Conservation (phyloP, 2,888 invertebrate species). For the Eumerus sabulonum region DNA sequence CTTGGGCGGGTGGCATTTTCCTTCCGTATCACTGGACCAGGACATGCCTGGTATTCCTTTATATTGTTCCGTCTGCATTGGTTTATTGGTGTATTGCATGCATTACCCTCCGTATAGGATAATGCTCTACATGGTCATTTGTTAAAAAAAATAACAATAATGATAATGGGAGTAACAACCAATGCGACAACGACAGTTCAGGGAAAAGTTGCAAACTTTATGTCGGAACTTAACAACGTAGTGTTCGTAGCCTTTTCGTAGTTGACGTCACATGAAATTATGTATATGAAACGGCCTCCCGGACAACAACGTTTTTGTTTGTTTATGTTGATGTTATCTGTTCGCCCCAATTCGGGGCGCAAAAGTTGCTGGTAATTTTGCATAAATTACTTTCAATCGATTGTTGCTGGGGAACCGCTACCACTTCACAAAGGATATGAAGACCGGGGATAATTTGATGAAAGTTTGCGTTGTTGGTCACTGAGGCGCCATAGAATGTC, state of each 20-base stretch:
- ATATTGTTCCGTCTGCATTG: slow-evolving; percentile 1
- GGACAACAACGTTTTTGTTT: slow-evolving; percentile 27
- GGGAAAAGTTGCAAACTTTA: slow-evolving; percentile 23
- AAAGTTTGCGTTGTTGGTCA: slow-evolving; percentile 4
- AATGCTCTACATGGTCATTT: slow-evolving; percentile 33
- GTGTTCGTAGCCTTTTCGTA: slow-evolving; percentile 3
- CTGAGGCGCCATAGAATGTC: slow-evolving; percentile 15
- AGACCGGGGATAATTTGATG: slow-evolving; percentile 26
- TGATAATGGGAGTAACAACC: too few species aligned
- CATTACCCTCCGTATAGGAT: background rate
- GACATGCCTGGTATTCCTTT: slow-evolving; percentile 12
- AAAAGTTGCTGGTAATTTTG: slow-evolving; percentile 40
- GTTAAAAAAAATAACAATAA: slow-evolving; percentile 3
- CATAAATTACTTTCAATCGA: slow-evolving; percentile 48
- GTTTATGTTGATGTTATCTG: background rate
- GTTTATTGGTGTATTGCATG: slow-evolving; percentile 18
- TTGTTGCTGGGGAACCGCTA: slow-evolving; percentile 5
- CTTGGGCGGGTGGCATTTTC: background rate
- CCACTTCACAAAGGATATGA: slow-evolving; percentile 25
- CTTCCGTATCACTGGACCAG: slow-evolving; percentile 12
- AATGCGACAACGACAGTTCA: background rate
- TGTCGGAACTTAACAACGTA: slow-evolving; percentile 1
- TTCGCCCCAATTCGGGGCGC: background rate
- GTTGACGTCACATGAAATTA: slow-evolving; percentile 27
- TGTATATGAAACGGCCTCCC: background rate